phyloP scores from a whole-genome alignment of 2,797 vertebrate genomes.

The Poecilia picta region DNA sequence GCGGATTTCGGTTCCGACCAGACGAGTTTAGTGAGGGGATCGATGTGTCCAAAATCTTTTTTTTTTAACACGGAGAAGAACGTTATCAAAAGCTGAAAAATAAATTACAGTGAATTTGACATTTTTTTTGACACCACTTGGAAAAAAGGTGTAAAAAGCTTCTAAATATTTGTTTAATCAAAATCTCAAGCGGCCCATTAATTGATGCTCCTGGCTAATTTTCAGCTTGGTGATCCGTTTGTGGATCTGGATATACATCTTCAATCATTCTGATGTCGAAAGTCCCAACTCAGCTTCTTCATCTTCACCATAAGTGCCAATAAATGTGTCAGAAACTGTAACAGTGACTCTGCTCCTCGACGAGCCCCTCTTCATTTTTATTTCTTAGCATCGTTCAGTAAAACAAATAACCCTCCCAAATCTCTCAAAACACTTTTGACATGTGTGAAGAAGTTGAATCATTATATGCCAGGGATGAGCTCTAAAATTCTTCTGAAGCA shows the following conservation, averaged over 20 bases:
- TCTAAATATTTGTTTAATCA: background rate
- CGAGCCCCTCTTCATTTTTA: background rate
- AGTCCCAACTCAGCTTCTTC: background rate
- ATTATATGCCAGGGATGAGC: background rate
- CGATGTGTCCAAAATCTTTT: background rate
- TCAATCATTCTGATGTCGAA: background rate
- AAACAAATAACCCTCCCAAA: background rate
- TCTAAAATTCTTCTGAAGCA: background rate
- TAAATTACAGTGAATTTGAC: background rate
- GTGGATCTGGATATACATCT: background rate
- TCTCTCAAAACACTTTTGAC: background rate
- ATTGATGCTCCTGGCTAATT: background rate
- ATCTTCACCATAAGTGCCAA: background rate
- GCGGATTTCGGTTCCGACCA: background rate
- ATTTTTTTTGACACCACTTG: background rate
- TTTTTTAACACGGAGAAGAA: background rate
- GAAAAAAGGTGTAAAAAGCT: background rate
- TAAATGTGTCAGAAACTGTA: background rate
- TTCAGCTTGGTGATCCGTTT: background rate
- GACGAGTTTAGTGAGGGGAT: background rate
- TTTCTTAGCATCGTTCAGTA: background rate
- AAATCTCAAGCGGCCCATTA: background rate
- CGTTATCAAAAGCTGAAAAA: background rate
- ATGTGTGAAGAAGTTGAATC: background rate
- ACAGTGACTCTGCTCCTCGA: background rate